These are phyloP conservation scores for Argentina silus DNA, from an alignment of 2,797 vertebrate species.

Conservation along the genomic window DNA sequence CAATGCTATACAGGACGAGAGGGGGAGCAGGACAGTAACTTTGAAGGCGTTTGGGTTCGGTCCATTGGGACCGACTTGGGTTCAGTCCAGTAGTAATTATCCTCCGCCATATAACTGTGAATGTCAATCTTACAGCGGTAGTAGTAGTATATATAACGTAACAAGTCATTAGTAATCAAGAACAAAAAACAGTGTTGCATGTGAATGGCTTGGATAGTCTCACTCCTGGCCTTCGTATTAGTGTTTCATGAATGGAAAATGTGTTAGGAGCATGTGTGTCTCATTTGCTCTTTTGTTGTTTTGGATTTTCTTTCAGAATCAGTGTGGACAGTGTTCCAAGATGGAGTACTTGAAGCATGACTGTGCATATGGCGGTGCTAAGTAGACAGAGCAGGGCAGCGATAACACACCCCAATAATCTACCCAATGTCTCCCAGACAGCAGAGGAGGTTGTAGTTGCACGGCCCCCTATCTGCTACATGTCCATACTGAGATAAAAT, in stretches of 20 bases:
- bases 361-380: slow-evolving; percentile 5
- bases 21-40: neutral
- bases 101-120: neutral
- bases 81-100: neutral
- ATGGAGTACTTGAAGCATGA: slow-evolving; percentile 52
- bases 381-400: too few relatives aligned
- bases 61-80: neutral
- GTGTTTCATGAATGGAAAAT: slow-evolving; percentile 33
- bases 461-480: neutral
- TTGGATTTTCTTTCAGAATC: slow-evolving; percentile 14
- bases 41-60: neutral
- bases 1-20: neutral
- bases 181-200: slow-evolving; percentile 36
- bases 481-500: neutral
- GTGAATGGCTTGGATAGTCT: slow-evolving; percentile 52
- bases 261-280: slow-evolving; percentile 64
- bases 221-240: slow-evolving; percentile 58
- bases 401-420: slow-evolving; percentile 7
- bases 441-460: neutral
- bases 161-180: neutral
- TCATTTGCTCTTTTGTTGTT: slow-evolving; percentile 54
- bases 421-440: slow-evolving; percentile 18
- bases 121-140: neutral
- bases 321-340: slow-evolving; percentile 42
- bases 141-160: neutral